Evolutionary conservation across 2,113 vertebrate genomes (phyloP), one percentile per base, ranked within the genome.

Genomic region (Pterocles orientalis): DNA sequence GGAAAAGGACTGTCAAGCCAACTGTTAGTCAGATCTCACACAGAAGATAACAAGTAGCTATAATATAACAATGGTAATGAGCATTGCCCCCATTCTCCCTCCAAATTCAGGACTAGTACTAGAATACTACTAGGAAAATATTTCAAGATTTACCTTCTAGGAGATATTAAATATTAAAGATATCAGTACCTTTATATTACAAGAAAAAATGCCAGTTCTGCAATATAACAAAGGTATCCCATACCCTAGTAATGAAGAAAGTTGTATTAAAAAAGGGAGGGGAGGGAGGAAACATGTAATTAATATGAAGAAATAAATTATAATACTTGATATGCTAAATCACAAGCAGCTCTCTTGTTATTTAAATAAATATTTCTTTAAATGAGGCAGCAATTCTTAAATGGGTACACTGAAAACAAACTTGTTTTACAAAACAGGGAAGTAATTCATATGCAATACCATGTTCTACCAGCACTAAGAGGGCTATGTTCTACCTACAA

Each of bases 401-500:
- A 84, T 8, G 36, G 86, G 14, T 79, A 56, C 65, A 72, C 45
- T 45, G 65, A 57, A 94, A 95, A 84, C 48, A 89, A 95, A 85
- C 39, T 75, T 68, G 57, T 60, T 92, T 72, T 57, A 86, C 45
- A 85, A 76, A 84, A 82, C 77, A 41, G 41, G 19, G 21, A 71
- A 82, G 73, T 53, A 25, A 92, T 96, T 95, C 57, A 56, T 64
- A 92, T 92, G 91, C 89, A 82, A 48, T n/a, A 45, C 45, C 53
- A 65, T 64, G 41, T 81, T 69, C 69, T 73, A 56, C 45, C 69
- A 71, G 51, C 80, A 82, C 84, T 82, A 84, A 75, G 43, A 82
- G 26, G 65, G 43, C 80, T 86, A 41, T 86, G 50, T 78, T 94
- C 92, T 88, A 96, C 93, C 86, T 92, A 76, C 53, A 61, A 91